Conservation (phyloP, 2,888 invertebrate species). For the Andricus quercusramuli region DNA sequence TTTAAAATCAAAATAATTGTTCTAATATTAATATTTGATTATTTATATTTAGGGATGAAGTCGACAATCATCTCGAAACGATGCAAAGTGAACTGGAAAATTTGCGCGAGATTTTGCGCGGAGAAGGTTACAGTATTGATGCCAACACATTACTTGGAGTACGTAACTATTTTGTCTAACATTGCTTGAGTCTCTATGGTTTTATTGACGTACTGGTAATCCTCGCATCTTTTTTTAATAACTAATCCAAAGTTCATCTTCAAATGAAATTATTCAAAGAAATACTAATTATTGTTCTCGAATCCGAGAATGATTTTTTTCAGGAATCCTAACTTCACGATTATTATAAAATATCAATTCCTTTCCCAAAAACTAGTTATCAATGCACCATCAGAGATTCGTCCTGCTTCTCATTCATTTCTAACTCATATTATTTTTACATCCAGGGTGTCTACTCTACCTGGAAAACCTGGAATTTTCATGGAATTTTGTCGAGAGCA, state of each 20-base stretch:
- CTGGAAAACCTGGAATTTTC: no score
- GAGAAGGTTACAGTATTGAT: slow-evolving; percentile 86
- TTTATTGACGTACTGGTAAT: background rate
- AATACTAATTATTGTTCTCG: background rate
- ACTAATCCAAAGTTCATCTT: background rate
- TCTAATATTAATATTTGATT: background rate
- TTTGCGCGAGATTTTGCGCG: slow-evolving; percentile 87
- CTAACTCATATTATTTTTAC: background rate
- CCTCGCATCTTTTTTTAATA: background rate
- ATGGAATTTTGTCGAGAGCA: no score
- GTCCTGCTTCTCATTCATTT: background rate
- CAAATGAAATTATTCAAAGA: background rate
- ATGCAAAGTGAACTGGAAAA: slow-evolving; percentile 91
- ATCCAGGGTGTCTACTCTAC: no score
- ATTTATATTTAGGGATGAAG: slow-evolving; percentile 82
- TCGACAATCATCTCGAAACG: slow-evolving; percentile 88
- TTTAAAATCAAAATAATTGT: background rate
- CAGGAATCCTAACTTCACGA: background rate
- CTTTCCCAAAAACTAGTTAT: background rate
- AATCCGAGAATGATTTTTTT: background rate
- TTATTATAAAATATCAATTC: background rate
- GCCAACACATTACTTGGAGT: slow-evolving; percentile 89
- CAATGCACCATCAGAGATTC: slow-evolving; percentile 1
- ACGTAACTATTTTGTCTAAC: slow-evolving; percentile 75
- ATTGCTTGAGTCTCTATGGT: slow-evolving; percentile 1